Conservation (phyloP, 2,888 invertebrate genomes). For the Pelosia muscerda region DNA sequence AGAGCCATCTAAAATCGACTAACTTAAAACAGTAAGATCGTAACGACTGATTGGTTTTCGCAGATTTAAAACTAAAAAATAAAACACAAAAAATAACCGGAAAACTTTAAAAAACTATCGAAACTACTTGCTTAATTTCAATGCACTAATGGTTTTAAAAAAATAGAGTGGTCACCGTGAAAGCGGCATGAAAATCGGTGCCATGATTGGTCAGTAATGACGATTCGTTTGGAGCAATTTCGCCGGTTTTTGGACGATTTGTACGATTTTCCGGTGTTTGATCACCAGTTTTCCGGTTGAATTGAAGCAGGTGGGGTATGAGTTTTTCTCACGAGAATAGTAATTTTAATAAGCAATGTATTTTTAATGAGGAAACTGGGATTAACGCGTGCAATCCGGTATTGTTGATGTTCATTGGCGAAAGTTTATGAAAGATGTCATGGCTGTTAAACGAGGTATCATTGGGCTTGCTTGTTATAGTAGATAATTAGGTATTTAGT, state of each 20-base stretch:
- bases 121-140: slow-evolving; percentile 73
- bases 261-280: slow-evolving; percentile 84
- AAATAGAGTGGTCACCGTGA: slow-evolving; percentile 72
- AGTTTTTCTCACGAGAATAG: slow-evolving; percentile 82
- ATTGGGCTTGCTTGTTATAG: background rate
- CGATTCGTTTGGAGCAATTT: slow-evolving; percentile 79
- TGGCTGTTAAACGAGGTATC: slow-evolving; percentile 16
- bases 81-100: slow-evolving; percentile 32
- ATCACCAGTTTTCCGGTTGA: slow-evolving; percentile 80
- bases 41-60: slow-evolving; percentile 44
- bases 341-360: slow-evolving; percentile 64
- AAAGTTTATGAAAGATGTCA: slow-evolving; percentile 43
- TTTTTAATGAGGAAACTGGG: slow-evolving; percentile 72
- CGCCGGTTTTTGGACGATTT: slow-evolving; percentile 82
- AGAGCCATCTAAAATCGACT: slow-evolving; percentile 41
- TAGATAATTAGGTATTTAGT: background rate
- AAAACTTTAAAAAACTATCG: slow-evolving; percentile 57
- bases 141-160: slow-evolving; percentile 78
- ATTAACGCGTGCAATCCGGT: slow-evolving; percentile 62
- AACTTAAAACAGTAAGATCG: slow-evolving; percentile 39
- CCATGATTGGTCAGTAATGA: slow-evolving; percentile 70
- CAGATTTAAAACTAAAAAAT: slow-evolving; percentile 46
- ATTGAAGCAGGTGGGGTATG: slow-evolving; percentile 76
- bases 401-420: slow-evolving; percentile 48
- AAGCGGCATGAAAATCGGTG: slow-evolving; percentile 73